Percentiles rank a stretch among this genome's conserved stretches.
Evolutionary conservation across 2,888 invertebrate species (phyloP).

Genomic region (Xestoiulus laeticollis): DNA sequence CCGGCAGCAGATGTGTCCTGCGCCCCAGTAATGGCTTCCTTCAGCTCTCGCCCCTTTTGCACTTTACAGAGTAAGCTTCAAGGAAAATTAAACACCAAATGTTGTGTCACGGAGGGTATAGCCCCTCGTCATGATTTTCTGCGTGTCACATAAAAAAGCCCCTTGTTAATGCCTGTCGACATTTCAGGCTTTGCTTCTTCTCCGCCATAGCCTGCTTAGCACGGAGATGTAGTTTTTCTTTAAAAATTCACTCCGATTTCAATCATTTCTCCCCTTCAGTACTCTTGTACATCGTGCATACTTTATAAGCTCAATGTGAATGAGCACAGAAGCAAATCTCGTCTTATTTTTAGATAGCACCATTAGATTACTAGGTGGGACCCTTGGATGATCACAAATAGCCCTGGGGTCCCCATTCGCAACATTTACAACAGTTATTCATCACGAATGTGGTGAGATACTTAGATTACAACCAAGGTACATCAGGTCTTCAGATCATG

Average conservation of each 20-base stretch:
- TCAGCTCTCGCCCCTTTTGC: not conserved
- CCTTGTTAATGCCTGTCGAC: conserved; percentile 41
- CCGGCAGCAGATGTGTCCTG: conserved; percentile 22
- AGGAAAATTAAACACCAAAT: conserved; percentile 41
- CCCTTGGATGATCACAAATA: too few species aligned
- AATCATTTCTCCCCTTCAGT: not conserved
- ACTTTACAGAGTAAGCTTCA: conserved; percentile 40
- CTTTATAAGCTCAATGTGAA: not conserved
- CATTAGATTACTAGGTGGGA: too few species aligned
- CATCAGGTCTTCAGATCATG: too few species aligned
- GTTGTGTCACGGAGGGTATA: conserved; percentile 10
- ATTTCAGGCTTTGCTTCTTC: conserved; percentile 15
- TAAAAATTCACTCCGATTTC: conserved; percentile 15
- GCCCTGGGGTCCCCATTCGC: too few species aligned
- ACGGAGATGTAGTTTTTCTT: not conserved
- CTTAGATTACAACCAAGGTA: too few species aligned
- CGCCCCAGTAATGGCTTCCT: conserved; percentile 8
- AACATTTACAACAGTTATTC: too few species aligned
- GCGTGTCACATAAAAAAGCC: conserved; percentile 41
- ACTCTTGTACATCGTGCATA: not conserved
- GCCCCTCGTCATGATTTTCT: conserved; percentile 38
- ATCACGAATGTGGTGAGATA: too few species aligned
- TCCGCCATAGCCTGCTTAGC: not conserved
- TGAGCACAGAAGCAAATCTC: not conserved
- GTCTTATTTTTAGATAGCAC: not conserved